phyloP scores from a whole-genome alignment of 1,140 invertebrate species.

The Meloidogyne exigua region DNA sequence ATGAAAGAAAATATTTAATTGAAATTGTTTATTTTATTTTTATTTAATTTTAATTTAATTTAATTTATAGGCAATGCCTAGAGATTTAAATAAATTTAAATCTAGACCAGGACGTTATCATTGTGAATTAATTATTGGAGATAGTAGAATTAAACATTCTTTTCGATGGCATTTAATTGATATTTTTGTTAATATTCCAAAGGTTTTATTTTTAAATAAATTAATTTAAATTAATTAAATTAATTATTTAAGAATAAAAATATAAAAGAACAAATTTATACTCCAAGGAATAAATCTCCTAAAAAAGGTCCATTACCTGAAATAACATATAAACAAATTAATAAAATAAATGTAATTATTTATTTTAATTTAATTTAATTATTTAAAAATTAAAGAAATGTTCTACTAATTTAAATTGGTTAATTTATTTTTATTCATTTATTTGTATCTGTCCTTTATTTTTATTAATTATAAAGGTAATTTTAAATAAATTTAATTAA shows the following conservation, averaged over 20 bases:
- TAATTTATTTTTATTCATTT: not conserved
- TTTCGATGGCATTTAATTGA: conserved; percentile 18
- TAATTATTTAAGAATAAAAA: not conserved
- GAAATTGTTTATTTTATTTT: conserved; percentile 6
- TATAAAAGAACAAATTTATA: not conserved
- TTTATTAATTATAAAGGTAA: not conserved
- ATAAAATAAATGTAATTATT: not conserved
- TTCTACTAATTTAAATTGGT: not conserved
- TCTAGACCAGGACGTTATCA: conserved; percentile 2
- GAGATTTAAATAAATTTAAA: not conserved
- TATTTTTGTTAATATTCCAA: conserved; percentile 24
- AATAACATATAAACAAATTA: not conserved
- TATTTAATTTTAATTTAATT: not conserved
- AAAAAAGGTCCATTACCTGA: not conserved
- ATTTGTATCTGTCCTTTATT: not conserved
- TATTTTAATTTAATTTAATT: not conserved
- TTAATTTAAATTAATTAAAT: not conserved
- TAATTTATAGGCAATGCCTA: conserved; percentile 13
- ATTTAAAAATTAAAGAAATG: not conserved
- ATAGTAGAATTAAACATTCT: not conserved
- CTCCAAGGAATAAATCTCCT: not conserved
- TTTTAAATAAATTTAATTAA: not conserved
- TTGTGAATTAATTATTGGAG: conserved; percentile 19
- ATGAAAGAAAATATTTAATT: conserved; percentile 6
- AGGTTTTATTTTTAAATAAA: not conserved